phyloP scores from a whole-genome alignment of 2,888 invertebrate genomes.

The Siphlonurus alternatus region DNA sequence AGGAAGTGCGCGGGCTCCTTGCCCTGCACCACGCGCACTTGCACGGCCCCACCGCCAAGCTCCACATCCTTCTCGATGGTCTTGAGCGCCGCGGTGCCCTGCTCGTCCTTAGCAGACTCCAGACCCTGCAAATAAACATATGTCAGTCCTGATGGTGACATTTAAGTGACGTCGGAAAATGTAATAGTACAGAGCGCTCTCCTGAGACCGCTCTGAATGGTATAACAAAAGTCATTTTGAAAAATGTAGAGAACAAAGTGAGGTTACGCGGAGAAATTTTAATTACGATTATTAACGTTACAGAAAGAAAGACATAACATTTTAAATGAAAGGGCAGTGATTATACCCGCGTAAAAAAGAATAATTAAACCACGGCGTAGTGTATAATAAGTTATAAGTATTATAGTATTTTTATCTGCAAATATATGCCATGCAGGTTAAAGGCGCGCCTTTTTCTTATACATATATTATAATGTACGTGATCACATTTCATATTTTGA shows the following conservation, averaged over 20 bases:
- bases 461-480: not conserved
- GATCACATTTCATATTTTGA: not conserved
- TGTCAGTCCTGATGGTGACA: no score
- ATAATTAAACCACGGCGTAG: no score
- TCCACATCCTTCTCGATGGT: conserved; percentile 36
- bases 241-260: no score
- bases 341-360: no score
- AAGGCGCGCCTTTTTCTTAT: not conserved
- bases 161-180: no score
- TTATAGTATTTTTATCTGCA: no score
- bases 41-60: conserved; percentile 30
- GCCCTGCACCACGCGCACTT: conserved; percentile 67
- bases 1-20: conserved; percentile 85
- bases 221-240: no score
- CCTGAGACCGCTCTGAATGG: no score
- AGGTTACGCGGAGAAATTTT: no score
- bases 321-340: no score
- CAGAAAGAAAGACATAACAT: not conserved
- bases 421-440: not conserved
- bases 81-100: conserved; percentile 43
- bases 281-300: not conserved
- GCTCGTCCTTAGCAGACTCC: conserved; percentile 56
- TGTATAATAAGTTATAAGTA: no score
- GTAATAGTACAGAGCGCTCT: no score
- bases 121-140: conserved; percentile 42